phyloP scores from a whole-genome alignment of 2,797 vertebrate species.

The Cossypha niveicapilla region DNA sequence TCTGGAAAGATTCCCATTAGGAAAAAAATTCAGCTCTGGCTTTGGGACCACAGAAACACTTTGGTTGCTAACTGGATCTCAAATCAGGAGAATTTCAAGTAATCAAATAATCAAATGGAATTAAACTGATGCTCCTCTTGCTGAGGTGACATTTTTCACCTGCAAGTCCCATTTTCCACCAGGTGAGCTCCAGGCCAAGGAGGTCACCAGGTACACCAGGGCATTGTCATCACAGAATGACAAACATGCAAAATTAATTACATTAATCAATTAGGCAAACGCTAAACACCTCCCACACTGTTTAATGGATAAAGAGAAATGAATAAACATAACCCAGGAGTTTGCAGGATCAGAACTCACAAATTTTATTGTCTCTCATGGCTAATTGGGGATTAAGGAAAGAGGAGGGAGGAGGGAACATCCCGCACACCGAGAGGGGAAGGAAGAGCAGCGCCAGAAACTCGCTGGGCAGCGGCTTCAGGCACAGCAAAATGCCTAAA shows the following conservation, averaged over 20 bases:
- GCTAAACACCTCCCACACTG: background rate
- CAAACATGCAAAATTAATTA: background rate
- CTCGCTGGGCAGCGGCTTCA: background rate
- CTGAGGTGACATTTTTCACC: background rate
- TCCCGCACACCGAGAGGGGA: background rate
- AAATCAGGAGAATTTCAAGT: background rate
- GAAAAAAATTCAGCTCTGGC: background rate
- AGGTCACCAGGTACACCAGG: accelerated
- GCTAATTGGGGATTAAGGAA: background rate
- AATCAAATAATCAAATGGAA: too few relatives aligned
- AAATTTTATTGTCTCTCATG: background rate
- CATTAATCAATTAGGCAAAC: background rate
- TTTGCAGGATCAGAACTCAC: background rate
- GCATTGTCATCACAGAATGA: background rate
- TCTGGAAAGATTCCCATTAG: background rate
- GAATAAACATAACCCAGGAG: background rate
- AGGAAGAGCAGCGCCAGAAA: background rate
- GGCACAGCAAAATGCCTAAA: accelerated
- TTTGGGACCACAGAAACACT: background rate
- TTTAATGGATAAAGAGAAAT: background rate
- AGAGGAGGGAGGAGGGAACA: background rate
- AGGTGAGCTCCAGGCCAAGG: background rate
- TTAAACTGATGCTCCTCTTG: background rate
- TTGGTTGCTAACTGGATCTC: accelerated
- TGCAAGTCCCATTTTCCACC: background rate